Evolutionary conservation across 1,140 invertebrate species (phyloP).

Genomic region (Drosophila santomea): DNA sequence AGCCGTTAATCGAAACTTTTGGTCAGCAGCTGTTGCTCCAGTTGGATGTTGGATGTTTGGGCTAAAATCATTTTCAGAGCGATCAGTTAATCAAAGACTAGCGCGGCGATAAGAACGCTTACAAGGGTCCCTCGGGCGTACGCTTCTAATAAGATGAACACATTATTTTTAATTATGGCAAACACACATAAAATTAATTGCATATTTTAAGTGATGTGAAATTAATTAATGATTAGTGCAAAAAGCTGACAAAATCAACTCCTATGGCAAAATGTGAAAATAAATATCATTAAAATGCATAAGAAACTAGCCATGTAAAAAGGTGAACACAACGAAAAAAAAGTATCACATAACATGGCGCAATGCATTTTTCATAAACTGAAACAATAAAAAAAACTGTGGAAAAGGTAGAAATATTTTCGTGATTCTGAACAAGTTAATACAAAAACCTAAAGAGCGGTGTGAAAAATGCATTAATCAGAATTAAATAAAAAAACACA

Average conservation of each 20-base stretch:
- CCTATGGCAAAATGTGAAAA: constrained; percentile 62
- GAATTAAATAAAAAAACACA: constrained; percentile 46
- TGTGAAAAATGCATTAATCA: constrained; percentile 82
- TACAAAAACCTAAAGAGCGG: constrained; percentile 63
- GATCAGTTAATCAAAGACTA: constrained; percentile 79
- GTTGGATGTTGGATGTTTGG: constrained; percentile 4
- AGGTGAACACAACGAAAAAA: constrained; percentile 43
- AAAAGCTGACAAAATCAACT: constrained; percentile 56
- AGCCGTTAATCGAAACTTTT: constrained; percentile 13
- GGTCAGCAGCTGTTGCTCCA: constrained; percentile 42
- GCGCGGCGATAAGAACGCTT: constrained; percentile 54
- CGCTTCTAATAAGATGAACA: constrained; percentile 44
- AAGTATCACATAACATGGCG: constrained; percentile 59
- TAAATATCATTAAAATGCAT: constrained; percentile 79
- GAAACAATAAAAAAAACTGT: constrained; percentile 25
- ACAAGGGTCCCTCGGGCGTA: constrained; percentile 12
- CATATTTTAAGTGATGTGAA: constrained; percentile 73
- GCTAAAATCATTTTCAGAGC: constrained; percentile 5
- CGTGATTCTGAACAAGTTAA: constrained; percentile 74
- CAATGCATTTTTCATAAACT: constrained; percentile 77
- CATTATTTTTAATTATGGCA: constrained; percentile 68
- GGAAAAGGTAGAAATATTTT: constrained; percentile 64
- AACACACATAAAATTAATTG: constrained; percentile 68
- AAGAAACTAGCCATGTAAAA: constrained; percentile 55
- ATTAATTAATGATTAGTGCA: constrained; percentile 83